These are phyloP conservation scores for Astropecten irregularis DNA, from an alignment of 53 echinoderm and acorn worm species.

Conservation along the genomic window DNA sequence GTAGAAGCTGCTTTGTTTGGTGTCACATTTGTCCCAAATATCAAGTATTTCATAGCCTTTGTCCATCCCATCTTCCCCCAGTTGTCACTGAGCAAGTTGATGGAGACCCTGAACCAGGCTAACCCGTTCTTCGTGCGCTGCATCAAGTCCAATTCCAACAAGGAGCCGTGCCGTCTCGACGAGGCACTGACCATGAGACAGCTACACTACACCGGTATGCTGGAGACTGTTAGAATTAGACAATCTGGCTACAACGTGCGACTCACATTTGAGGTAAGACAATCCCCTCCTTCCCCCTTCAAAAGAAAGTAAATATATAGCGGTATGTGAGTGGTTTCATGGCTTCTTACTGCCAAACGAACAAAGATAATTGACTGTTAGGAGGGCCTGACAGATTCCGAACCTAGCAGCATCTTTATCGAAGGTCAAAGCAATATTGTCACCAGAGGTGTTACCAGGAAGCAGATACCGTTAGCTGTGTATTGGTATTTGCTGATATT, in stretches of 20 bases:
- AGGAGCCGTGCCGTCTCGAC: slow-evolving; percentile 89
- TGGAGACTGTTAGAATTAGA: slow-evolving; percentile 93
- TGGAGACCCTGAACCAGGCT: slow-evolving; percentile 97
- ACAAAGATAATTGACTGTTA: no score
- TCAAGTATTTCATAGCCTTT: no score
- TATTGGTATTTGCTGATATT: no score
- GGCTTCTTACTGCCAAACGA: no score
- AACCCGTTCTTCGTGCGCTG: slow-evolving; percentile 99
- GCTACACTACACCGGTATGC: slow-evolving; percentile 94
- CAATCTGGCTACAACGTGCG: slow-evolving; percentile 97
- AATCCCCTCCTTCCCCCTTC: background rate
- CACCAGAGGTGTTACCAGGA: no score
- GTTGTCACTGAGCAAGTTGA: slow-evolving; percentile 86
- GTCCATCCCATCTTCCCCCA: slow-evolving; percentile 2
- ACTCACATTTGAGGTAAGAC: slow-evolving; percentile 86
- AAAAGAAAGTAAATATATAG: background rate
- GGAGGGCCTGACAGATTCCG: no score
- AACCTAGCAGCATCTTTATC: no score
- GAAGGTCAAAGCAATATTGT: no score
- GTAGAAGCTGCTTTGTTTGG: no score
- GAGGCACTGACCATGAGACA: slow-evolving; percentile 92
- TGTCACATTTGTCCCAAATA: no score
- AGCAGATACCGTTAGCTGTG: no score
- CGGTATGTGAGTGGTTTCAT: no score
- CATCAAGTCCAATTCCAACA: slow-evolving; percentile 98